Conservation (phyloP, 2,797 vertebrate genomes). For the Distichodus sexfasciatus region DNA sequence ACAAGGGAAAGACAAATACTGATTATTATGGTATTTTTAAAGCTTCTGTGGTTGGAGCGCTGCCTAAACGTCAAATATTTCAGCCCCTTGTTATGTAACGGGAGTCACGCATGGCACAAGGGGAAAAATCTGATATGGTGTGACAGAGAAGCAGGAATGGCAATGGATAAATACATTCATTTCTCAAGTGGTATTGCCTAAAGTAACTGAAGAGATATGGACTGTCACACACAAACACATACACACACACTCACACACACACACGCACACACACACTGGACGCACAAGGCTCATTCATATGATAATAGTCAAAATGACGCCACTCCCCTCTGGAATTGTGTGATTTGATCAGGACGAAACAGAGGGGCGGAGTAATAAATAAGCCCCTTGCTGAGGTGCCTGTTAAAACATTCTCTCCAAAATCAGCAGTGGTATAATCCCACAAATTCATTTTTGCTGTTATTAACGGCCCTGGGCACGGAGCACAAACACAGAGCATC, state of each 20-base stretch:
- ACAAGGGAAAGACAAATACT: conserved; percentile 57
- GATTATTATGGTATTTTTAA: conserved; percentile 51
- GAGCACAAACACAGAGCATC: conserved; percentile 51
- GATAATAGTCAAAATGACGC: conserved; percentile 72
- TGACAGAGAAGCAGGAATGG: conserved; percentile 33
- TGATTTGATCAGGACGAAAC: conserved; percentile 76
- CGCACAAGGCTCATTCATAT: conserved; percentile 73
- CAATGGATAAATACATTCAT: conserved; percentile 27
- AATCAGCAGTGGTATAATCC: conserved; percentile 69
- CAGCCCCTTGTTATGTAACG: conserved; percentile 51
- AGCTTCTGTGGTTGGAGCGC: conserved; percentile 34
- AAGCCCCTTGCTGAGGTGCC: conserved; percentile 68
- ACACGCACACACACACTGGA: conserved; percentile 27
- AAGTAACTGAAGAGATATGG: conserved; percentile 33
- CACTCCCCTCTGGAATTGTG: conserved; percentile 69
- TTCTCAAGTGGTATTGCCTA: conserved; percentile 1
- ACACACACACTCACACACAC: conserved; percentile 2
- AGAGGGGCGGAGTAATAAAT: conserved; percentile 70
- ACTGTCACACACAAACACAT: conserved; percentile 17
- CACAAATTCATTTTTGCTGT: conserved; percentile 52
- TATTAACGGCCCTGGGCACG: conserved; percentile 68
- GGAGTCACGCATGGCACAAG: conserved; percentile 42
- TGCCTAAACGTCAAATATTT: conserved; percentile 52
- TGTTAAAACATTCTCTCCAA: conserved; percentile 69
- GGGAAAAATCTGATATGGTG: conserved; percentile 49